These are phyloP conservation scores for Lepisosteus oculatus DNA, from an alignment of 2,113 vertebrate species.

Conservation along the genomic window DNA sequence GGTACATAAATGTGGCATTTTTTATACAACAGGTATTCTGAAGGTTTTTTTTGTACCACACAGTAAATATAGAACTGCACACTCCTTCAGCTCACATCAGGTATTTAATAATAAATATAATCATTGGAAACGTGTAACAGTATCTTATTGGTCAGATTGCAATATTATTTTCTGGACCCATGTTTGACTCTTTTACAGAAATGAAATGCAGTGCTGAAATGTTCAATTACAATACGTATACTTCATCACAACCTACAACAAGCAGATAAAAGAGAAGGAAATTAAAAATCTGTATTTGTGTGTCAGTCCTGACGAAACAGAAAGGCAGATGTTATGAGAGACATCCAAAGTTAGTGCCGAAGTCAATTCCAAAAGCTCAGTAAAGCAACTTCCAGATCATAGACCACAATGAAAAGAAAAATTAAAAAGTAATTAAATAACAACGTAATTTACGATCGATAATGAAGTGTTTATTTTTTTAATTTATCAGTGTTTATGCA, in stretches of 20 bases:
- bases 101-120: neutral
- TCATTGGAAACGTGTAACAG: neutral
- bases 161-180: neutral
- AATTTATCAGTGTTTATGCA: neutral
- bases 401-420: constrained; percentile 42
- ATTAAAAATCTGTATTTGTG: too few relatives aligned
- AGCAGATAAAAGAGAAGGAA: too few relatives aligned
- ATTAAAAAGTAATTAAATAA: neutral
- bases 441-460: neutral
- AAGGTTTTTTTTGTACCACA: too few relatives aligned
- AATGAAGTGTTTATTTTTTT: neutral
- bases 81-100: too few relatives aligned
- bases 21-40: neutral
- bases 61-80: too few relatives aligned
- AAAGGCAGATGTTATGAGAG: constrained; percentile 51
- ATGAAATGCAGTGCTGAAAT: neutral
- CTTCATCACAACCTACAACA: constrained; percentile 35
- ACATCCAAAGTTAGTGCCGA: constrained; percentile 29
- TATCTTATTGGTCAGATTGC: neutral
- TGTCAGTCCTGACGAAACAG: constrained; percentile 29
- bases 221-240: neutral
- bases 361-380: constrained; percentile 33
- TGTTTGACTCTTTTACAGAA: neutral
- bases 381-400: constrained; percentile 41
- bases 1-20: neutral